Base-by-base conservation (phyloP, 2,888 invertebrate species). In the Ormyrus thymus region DNA sequence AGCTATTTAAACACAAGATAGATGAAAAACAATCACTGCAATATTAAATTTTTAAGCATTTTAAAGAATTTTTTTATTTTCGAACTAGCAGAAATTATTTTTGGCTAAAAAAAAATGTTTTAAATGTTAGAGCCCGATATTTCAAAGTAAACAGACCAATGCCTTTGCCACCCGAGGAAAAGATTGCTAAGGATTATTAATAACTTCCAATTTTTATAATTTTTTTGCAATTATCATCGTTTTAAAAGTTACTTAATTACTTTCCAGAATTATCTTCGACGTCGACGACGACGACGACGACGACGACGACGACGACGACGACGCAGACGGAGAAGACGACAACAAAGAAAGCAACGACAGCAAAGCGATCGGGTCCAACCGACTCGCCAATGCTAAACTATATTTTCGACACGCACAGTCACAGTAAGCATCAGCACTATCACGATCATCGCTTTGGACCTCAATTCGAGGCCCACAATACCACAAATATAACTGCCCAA, bases 381-480 rank as follows among this genome's bases (percentile, higher is more conserved):
- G 94, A 94, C 85, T 93, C 94, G 0, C 94, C 94, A 8, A 94
- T 95, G 94, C 89, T 94, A 72, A 94, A 94, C 88, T 94, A 94
- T 84, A 94, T 95, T 82, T 94, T 94, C 86, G 94, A 95, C 87
- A 92, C 94, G 0, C 93, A 94, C 86, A 92, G 93, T 61, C 92
- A 92, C 83, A 94, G 94, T 87, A 94, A 94, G 84, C 95, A 95
- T 88, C 94, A 94, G 87, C 95, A 95, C 86, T 92, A 92, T 83
- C 90, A 91, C 84, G 90, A 90, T 82, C 90, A 91, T 83, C 93
- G 93, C 85, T 94, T 94, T 90, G 95, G 95, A 51, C 95, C 95
- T 50, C 94, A 94, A 83, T 95, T 95, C 85, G 95, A 95, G 85
- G 94, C 93, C 29, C 29, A 29, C 46, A 93, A 94, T 84, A 90